Percentiles rank a stretch among this genome's conserved stretches.
These are phyloP conservation scores for Premnoplex brunnescens DNA, from an alignment of 2,797 vertebrate species.

Conservation along the genomic window DNA sequence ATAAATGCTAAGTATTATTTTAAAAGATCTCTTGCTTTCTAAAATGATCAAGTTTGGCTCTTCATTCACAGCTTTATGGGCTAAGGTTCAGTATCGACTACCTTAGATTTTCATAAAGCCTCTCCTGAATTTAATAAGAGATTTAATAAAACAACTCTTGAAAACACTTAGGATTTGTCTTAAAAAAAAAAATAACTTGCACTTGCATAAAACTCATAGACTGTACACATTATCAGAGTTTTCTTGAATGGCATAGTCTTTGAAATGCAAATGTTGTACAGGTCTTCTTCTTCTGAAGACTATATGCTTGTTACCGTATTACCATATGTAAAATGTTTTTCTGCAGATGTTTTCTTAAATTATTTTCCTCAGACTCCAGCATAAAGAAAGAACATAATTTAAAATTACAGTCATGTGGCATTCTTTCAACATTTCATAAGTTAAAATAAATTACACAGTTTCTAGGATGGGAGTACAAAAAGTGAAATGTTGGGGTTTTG, in stretches of 20 bases:
- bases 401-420: neutral
- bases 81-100: conserved; percentile 11
- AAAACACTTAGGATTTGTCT: neutral
- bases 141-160: conserved; percentile 29
- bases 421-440: neutral
- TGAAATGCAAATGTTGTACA: conserved; percentile 46
- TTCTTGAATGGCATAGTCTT: conserved; percentile 11
- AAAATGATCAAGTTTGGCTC: conserved; percentile 45
- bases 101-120: neutral
- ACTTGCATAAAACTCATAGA: neutral
- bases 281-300: neutral
- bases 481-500: neutral
- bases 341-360: conserved; percentile 20
- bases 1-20: conserved; percentile 42
- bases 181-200: neutral
- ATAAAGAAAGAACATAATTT: neutral
- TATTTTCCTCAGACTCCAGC: conserved; percentile 20
- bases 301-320: conserved; percentile 31
- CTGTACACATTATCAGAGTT: neutral
- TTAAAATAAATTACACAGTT: neutral
- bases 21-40: conserved; percentile 26
- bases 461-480: neutral
- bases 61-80: conserved; percentile 7
- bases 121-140: conserved; percentile 17
- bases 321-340: conserved; percentile 30